Evolutionary conservation across 2,113 vertebrate species (phyloP).

Genomic region (Percina caprodes): DNA sequence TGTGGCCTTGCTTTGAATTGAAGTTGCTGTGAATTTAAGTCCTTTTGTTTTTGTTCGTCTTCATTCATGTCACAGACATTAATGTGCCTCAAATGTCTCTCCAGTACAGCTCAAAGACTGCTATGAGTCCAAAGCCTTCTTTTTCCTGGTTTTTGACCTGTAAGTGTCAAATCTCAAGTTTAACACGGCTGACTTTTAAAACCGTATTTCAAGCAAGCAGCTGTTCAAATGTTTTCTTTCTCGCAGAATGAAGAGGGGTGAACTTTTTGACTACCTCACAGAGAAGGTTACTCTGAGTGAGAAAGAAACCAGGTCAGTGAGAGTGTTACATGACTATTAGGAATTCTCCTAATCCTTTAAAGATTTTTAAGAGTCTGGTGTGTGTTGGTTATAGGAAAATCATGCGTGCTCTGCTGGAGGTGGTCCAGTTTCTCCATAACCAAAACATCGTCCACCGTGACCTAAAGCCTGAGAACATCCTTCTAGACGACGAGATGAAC

Average conservation of each 20-base stretch:
- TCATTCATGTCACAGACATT: background rate
- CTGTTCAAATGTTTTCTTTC: slow-evolving; percentile 3
- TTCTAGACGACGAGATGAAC: slow-evolving; percentile 95
- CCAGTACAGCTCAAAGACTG: slow-evolving; percentile 97
- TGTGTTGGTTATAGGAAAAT: slow-evolving; percentile 87
- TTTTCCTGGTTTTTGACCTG: slow-evolving; percentile 98
- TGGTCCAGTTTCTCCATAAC: slow-evolving; percentile 90
- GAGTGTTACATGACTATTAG: background rate
- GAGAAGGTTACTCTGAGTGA: slow-evolving; percentile 97
- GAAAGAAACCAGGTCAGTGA: slow-evolving; percentile 93
- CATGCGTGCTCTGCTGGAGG: slow-evolving; percentile 93
- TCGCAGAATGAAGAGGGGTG: slow-evolving; percentile 95
- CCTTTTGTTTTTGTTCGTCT: background rate
- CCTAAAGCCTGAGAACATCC: slow-evolving; percentile 97
- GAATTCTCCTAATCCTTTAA: background rate
- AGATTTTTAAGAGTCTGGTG: background rate
- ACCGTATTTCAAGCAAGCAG: background rate
- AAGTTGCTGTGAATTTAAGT: no score
- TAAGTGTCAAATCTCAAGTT: slow-evolving; percentile 85
- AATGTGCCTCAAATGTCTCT: slow-evolving; percentile 43
- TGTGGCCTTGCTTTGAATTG: no score
- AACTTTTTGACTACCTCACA: slow-evolving; percentile 98
- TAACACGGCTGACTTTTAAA: background rate
- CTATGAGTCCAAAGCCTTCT: slow-evolving; percentile 95
- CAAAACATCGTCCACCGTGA: slow-evolving; percentile 96